Evolutionary conservation across 2,797 vertebrate genomes (phyloP).

Genomic region (Sphenopsis melanotis): DNA sequence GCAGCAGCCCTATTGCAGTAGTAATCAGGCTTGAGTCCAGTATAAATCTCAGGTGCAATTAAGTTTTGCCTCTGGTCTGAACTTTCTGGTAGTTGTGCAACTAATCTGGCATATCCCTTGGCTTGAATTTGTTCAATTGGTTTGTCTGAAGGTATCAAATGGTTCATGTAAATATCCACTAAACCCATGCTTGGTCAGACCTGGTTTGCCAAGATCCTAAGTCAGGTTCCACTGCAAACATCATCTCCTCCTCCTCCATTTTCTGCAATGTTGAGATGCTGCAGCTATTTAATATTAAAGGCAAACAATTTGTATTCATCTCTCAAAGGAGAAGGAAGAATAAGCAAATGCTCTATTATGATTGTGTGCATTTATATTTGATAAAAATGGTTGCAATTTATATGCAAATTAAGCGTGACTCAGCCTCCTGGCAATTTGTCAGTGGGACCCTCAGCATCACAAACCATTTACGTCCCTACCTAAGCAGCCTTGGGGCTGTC

Average conservation of each 20-base stretch:
- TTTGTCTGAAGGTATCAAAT: neutral
- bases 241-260: neutral
- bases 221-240: neutral
- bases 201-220: neutral
- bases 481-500: neutral
- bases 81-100: neutral
- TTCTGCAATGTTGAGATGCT: neutral
- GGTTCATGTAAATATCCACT: neutral
- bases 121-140: neutral
- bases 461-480: neutral
- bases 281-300: constrained; percentile 30
- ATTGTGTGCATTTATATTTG: constrained; percentile 66
- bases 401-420: constrained; percentile 64
- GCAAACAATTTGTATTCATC: constrained; percentile 60
- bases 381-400: constrained; percentile 72
- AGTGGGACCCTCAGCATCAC: constrained; percentile 15
- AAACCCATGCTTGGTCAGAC: neutral
- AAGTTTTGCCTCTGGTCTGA: neutral
- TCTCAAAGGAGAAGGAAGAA: constrained; percentile 55
- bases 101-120: neutral
- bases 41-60: neutral
- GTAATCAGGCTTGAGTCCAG: neutral
- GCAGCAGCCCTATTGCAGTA: neutral
- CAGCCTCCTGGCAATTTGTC: constrained; percentile 47
- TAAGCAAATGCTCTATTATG: constrained; percentile 61